Evolutionary conservation across 2,888 invertebrate species (phyloP).

Genomic region (Hermodice carunculata): DNA sequence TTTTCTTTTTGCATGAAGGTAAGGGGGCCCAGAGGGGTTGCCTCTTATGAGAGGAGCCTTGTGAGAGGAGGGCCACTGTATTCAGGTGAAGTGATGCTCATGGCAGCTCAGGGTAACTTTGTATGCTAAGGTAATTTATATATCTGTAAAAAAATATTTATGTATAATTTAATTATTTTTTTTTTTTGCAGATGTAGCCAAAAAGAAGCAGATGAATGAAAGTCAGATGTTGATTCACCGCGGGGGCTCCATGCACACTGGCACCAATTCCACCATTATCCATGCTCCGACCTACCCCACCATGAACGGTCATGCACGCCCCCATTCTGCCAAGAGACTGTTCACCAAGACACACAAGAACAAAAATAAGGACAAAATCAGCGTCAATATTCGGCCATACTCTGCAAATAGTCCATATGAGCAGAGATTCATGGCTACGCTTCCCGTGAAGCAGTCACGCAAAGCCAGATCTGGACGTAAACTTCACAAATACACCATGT

Average conservation of each 20-base stretch:
- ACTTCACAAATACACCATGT: too few species aligned
- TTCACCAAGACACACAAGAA: slow-evolving; percentile 24
- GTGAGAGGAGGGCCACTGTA: too few species aligned
- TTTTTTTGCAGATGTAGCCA: slow-evolving; percentile 20
- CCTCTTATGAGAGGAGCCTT: too few species aligned
- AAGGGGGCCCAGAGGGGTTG: too few species aligned
- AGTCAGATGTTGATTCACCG: slow-evolving; percentile 25
- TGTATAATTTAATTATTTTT: too few species aligned
- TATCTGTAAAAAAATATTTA: too few species aligned
- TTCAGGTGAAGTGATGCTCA: too few species aligned
- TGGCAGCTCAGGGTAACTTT: too few species aligned
- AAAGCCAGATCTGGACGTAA: slow-evolving; percentile 26
- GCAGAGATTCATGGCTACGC: slow-evolving; percentile 24
- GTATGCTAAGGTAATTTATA: too few species aligned
- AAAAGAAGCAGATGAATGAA: slow-evolving; percentile 14
- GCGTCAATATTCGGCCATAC: slow-evolving; percentile 60
- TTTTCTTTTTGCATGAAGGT: too few species aligned
- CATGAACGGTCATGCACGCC: slow-evolving; percentile 20
- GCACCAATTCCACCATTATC: slow-evolving; percentile 10
- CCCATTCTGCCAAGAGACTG: slow-evolving; percentile 23
- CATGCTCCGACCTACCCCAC: slow-evolving; percentile 13
- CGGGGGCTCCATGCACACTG: slow-evolving; percentile 1
- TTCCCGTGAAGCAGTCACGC: slow-evolving; percentile 9
- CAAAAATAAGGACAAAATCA: slow-evolving; percentile 33
- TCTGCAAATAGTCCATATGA: slow-evolving; percentile 50